phyloP scores from a whole-genome alignment of 2,797 vertebrate genomes.

The Heliangelus exortis region DNA sequence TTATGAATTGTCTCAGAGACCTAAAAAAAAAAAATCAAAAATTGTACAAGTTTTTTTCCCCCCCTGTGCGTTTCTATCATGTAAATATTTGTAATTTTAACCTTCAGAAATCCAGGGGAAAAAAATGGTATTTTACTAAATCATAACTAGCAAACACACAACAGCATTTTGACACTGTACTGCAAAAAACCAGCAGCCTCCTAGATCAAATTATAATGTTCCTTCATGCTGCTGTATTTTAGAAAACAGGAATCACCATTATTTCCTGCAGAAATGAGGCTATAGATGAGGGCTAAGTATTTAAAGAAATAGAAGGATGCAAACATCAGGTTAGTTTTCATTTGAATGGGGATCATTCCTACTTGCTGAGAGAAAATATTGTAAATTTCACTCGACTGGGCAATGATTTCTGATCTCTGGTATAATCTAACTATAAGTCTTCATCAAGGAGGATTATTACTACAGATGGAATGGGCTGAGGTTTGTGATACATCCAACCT shows the following conservation, averaged over 20 bases:
- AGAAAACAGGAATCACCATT: background rate
- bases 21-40: background rate
- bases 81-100: background rate
- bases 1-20: background rate
- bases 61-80: background rate
- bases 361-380: background rate
- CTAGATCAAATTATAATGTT: background rate
- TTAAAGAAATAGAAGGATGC: background rate
- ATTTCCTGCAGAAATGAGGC: background rate
- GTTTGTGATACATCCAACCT: background rate
- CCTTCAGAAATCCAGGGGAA: background rate
- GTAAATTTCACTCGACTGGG: background rate
- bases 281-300: background rate
- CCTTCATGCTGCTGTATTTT: background rate
- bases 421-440: slow-evolving; percentile 10
- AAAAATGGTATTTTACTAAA: background rate
- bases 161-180: background rate
- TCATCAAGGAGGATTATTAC: slow-evolving; percentile 39
- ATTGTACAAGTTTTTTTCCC: background rate
- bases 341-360: background rate
- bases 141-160: background rate
- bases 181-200: background rate
- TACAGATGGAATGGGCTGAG: background rate
- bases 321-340: background rate
- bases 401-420: background rate